Base-by-base conservation (phyloP, 1,140 invertebrate genomes). In the Formica exsecta region DNA sequence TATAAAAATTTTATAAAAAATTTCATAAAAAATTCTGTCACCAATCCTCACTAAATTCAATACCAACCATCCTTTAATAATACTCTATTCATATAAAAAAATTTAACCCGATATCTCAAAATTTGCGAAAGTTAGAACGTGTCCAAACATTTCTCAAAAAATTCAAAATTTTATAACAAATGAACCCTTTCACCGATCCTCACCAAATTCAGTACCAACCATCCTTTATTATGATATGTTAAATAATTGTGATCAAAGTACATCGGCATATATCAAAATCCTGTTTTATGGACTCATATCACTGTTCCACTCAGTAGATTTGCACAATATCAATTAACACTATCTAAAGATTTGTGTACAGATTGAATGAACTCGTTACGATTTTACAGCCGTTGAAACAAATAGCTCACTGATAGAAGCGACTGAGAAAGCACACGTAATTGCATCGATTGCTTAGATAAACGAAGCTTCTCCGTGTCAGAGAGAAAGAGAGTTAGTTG, bases 391-490 rank as follows among this genome's bases (percentile, higher is more conserved):
- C 62, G 19, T 75, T 48, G 61, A 64, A 76, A 61, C n/a, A 54
- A 79, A 79, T 36, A 48, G 38, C 11, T 65, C 19, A 19, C 19
- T 66, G 41, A 66, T 79, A 22, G 54, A 87, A 48, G 16, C 54
- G 4, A 51, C 16, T 19, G 13, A 51, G 48, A 51, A 51, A 51
- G 16, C 48, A 51, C 76, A 36, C 29, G 59, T 75, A 81, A 89
- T 76, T 76, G 70, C 29, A 89, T 88, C 68, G 87, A 89, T 88
- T 61, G 76, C 84, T 76, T 83, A 81, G 66, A 88, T 88, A 86
- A 88, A 76, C 76, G 29, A 71, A 65, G 70, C 57, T 74, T 51
- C 64, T 57, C 54, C 59, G 65, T 80, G 9, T 80, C 65, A n/a
- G 22, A 71, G 22, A 22, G 19, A 71, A n/a, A 59, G 57, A 16